Evolutionary conservation across 1,140 invertebrate genomes (phyloP), one percentile per base, ranked within the genome.

Genomic region (Leguminivora glycinivorella): DNA sequence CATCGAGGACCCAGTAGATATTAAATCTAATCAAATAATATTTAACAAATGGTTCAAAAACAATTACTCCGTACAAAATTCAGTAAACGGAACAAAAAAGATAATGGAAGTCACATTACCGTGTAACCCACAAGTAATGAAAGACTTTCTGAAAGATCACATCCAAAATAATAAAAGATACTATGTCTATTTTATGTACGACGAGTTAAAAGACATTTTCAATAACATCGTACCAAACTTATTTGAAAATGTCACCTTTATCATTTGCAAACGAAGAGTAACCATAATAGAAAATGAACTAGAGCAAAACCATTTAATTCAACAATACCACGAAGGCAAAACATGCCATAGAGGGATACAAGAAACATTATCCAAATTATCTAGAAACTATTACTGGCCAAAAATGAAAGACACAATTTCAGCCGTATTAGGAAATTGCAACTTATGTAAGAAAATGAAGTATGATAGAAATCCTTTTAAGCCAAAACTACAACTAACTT

Each of bases 261-360:
- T 9, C 56, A 25, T 56, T 56, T 66, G 60, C 10, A 66, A 10
- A 4, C 19, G 34, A 31, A 12, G 60, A n/a, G 5, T 63, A 31
- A 38, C 31, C 2, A 17, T 66, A n/a, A 2, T 66, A 19, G 0
- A 31, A 25, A 14, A 66, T 14, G 75, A 76, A 69, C 19, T 67
- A 17, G 31, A 63, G 0, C 19, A 71, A 43, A 67, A 70, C 38
- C 63, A 72, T 29, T 70, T 40, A 71, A 74, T 72, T 29, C 12
- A n/a, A 66, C 70, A 34, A 56, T 69, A 22, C 68, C 73, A 47
- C 63, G 66, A 14, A 52, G 31, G 10, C 66, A 79, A 72, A 69
- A 38, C 75, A 14, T 80, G 75, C 19, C 78, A 82, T 56, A 58
- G 78, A 19, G 73, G 78, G 17, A 78, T 82, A 17, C 77, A 70